Evolutionary conservation across 2,113 vertebrate species (phyloP).

Genomic region (Amia ocellicauda): DNA sequence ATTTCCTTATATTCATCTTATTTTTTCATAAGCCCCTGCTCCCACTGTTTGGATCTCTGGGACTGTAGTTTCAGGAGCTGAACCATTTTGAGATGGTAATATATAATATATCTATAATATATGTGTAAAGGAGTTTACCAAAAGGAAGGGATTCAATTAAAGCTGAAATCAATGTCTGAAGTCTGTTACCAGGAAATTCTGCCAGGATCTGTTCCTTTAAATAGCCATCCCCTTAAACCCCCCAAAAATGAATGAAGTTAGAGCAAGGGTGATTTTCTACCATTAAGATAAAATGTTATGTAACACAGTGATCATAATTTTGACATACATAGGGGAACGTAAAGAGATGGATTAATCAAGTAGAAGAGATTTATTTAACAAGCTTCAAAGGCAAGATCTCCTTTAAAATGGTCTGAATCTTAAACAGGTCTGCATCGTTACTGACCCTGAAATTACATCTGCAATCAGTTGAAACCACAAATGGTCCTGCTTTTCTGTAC

Average conservation of each 20-base stretch:
- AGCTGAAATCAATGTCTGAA: too few species aligned
- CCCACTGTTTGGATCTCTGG: too few species aligned
- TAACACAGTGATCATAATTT: neutral
- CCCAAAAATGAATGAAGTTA: too few species aligned
- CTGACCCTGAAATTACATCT: conserved; percentile 4
- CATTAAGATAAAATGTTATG: conserved; percentile 3
- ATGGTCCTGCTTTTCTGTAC: conserved; percentile 2
- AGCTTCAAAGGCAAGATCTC: conserved; percentile 13
- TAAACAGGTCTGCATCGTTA: neutral
- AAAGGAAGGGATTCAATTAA: too few species aligned
- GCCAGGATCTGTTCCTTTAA: neutral
- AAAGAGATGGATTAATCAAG: neutral
- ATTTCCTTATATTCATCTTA: too few species aligned
- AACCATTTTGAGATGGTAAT: too few species aligned
- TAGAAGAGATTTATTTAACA: neutral
- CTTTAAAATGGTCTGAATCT: conserved; percentile 2
- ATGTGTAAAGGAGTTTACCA: too few species aligned
- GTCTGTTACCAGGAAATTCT: neutral
- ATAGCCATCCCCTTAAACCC: neutral
- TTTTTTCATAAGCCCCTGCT: too few species aligned
- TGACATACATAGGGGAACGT: neutral
- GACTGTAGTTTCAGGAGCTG: too few species aligned
- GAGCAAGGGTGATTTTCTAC: neutral
- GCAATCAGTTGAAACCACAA: conserved; percentile 1
- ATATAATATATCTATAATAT: too few species aligned